Evolutionary conservation across 2,113 vertebrate species (phyloP).

Genomic region (Pipra filicauda): DNA sequence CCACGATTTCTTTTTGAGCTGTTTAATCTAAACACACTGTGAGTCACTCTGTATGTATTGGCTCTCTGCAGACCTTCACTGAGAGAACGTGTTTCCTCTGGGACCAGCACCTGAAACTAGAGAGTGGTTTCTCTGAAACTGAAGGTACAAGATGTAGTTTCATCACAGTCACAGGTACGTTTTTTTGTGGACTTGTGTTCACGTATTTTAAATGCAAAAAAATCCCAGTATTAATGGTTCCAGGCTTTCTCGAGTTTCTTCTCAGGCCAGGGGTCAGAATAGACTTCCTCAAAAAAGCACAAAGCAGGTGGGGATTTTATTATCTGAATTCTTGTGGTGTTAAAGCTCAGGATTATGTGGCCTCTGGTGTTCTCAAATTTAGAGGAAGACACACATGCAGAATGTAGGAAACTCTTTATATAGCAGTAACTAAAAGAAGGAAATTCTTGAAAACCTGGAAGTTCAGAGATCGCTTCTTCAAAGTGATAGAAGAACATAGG

Average conservation of each 20-base stretch:
- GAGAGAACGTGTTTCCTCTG: neutral
- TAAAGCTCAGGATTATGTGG: neutral
- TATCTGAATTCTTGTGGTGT: neutral
- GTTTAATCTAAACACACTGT: neutral
- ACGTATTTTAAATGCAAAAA: neutral
- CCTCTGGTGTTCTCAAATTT: neutral
- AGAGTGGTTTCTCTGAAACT: neutral
- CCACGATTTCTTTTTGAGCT: neutral
- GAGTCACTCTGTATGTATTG: neutral
- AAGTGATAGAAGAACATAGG: neutral
- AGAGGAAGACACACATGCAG: neutral
- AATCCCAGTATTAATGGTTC: neutral
- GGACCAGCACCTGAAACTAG: neutral
- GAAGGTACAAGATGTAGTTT: neutral
- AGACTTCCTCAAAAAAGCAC: neutral
- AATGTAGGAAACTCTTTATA: neutral
- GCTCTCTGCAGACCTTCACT: neutral
- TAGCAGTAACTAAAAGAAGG: neutral
- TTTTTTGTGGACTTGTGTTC: neutral
- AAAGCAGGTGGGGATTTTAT: neutral
- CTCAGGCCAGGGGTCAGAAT: neutral
- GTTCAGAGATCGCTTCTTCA: neutral
- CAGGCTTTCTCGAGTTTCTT: neutral
- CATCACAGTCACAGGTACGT: neutral
- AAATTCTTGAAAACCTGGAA: conserved; percentile 7